Conservation (phyloP, 2,888 invertebrate species). For the Argynnis bischoffii region DNA sequence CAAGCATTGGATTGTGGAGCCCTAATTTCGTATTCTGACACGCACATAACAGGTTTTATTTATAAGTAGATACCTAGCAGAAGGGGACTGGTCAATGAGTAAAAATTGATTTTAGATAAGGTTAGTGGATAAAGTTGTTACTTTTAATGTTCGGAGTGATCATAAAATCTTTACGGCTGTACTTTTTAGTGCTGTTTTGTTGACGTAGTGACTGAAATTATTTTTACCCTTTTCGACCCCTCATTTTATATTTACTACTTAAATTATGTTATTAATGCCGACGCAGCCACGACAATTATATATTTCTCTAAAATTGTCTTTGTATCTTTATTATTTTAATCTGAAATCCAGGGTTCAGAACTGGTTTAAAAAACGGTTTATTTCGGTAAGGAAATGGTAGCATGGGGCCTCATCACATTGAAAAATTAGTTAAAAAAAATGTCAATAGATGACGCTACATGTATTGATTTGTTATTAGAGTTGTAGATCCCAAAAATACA, state of each 20-base stretch:
- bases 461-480: no score
- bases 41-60: conserved; percentile 31
- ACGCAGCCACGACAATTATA: no score
- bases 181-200: conserved; percentile 15
- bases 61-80: conserved; percentile 29
- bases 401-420: no score
- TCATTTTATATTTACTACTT: not conserved
- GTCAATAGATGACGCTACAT: no score
- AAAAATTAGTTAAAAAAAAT: no score
- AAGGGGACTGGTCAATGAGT: conserved; percentile 33
- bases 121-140: conserved; percentile 36
- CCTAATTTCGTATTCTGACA: conserved; percentile 25
- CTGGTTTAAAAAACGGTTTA: no score
- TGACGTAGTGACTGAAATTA: conserved; percentile 2
- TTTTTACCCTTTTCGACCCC: not conserved
- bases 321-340: no score
- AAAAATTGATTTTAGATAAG: conserved; percentile 39
- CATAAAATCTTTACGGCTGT: conserved; percentile 25
- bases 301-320: no score
- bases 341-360: no score
- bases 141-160: conserved; percentile 28
- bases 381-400: no score
- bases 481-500: no score
- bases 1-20: conserved; percentile 21
- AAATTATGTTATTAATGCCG: no score